These are phyloP conservation scores for Glaucidium brasilianum DNA, from an alignment of 2,113 vertebrate genomes.

Conservation along the genomic window DNA sequence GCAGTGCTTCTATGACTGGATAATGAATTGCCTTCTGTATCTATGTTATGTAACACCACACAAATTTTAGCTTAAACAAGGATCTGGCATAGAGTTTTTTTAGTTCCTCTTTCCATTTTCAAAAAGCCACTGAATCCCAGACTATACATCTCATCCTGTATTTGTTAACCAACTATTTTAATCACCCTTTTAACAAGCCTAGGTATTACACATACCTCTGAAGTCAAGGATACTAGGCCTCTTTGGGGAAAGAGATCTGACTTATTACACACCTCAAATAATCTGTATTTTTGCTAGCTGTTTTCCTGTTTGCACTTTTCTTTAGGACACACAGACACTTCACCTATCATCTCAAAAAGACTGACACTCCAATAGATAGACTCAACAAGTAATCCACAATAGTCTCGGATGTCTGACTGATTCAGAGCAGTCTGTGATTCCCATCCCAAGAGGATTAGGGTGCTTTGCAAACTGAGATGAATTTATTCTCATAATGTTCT, in stretches of 20 bases:
- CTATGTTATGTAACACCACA: neutral
- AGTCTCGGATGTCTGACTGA: neutral
- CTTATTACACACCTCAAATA: neutral
- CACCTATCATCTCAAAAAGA: neutral
- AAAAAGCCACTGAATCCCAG: neutral
- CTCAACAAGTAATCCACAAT: neutral
- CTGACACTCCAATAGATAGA: neutral
- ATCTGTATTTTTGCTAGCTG: neutral
- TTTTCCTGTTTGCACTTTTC: neutral
- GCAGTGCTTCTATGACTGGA: neutral
- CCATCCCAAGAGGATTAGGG: neutral
- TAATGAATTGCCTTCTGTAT: neutral
- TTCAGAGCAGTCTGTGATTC: neutral
- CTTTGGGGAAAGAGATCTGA: neutral
- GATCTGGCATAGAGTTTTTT: neutral
- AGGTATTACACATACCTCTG: neutral
- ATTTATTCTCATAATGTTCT: neutral
- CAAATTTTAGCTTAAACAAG: neutral
- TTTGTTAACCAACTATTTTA: neutral
- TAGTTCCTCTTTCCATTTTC: neutral
- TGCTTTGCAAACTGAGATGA: neutral
- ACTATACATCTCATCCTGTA: neutral
- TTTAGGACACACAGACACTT: neutral
- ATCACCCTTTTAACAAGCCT: neutral
- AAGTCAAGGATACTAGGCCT: neutral